Conservation (phyloP, 2,113 vertebrate species). For the Phylloscopus trochilus region DNA sequence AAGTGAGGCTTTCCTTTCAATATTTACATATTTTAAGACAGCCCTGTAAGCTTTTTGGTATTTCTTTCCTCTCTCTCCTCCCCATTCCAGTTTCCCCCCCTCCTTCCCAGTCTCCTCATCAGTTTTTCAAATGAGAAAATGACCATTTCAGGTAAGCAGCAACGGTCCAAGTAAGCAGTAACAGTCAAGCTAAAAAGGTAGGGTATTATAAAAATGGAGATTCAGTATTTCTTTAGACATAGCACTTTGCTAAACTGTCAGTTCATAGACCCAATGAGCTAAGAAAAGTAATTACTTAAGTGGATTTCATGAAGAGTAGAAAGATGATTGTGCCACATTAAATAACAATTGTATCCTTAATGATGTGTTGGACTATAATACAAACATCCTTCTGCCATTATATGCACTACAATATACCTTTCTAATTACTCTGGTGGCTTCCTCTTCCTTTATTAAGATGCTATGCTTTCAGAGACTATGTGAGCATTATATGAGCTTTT, state of each 20-base stretch:
- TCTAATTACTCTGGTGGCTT: conserved; percentile 79
- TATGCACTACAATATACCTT: conserved; percentile 69
- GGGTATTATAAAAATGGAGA: conserved; percentile 18
- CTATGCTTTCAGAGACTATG: conserved; percentile 57
- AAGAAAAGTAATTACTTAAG: conserved; percentile 87
- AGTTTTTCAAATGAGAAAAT: not conserved
- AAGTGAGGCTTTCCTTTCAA: not conserved
- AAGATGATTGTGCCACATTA: conserved; percentile 87
- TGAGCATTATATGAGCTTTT: conserved; percentile 58
- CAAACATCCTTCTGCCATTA: conserved; percentile 79
- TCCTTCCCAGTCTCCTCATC: not conserved
- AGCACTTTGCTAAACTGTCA: conserved; percentile 74
- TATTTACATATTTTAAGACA: not conserved
- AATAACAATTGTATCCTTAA: conserved; percentile 88
- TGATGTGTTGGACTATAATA: conserved; percentile 83
- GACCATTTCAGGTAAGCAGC: not conserved
- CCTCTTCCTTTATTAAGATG: conserved; percentile 63
- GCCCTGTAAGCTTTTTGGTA: not conserved
- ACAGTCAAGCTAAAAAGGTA: not conserved
- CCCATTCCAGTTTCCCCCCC: not conserved
- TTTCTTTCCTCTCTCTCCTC: not conserved
- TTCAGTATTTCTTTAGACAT: conserved; percentile 68
- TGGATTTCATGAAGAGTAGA: conserved; percentile 83
- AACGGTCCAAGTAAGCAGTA: not conserved
- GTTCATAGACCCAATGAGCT: conserved; percentile 81